Percentiles rank a stretch among this genome's conserved stretches.
phyloP scores from a whole-genome alignment of 2,888 invertebrate species.

The Callosobruchus maculatus region DNA sequence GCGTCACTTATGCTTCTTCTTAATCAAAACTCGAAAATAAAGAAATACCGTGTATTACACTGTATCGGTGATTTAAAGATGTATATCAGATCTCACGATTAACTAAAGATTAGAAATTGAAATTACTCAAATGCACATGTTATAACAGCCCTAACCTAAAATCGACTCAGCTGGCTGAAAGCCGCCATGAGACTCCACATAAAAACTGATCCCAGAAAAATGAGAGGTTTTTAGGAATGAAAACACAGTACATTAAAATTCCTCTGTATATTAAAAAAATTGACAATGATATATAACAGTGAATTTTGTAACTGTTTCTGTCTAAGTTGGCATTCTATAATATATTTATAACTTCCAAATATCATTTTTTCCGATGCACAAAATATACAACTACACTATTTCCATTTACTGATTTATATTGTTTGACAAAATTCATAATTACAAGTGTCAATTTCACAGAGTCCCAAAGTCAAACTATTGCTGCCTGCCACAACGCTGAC shows the following conservation, averaged over 20 bases:
- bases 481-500: slow-evolving; percentile 43
- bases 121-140: no score
- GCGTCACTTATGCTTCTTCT: no score
- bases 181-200: no score
- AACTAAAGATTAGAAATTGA: no score
- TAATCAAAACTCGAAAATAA: no score
- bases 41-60: no score
- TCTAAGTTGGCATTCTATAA: slow-evolving; percentile 38
- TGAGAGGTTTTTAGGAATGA: neutral
- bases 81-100: no score
- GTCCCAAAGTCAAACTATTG: slow-evolving; percentile 30
- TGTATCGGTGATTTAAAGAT: no score
- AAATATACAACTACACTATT: neutral
- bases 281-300: slow-evolving; percentile 49
- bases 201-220: no score
- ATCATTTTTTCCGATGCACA: slow-evolving; percentile 48
- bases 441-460: slow-evolving; percentile 28
- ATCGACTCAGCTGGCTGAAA: no score
- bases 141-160: no score
- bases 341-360: slow-evolving; percentile 36
- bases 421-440: slow-evolving; percentile 7
- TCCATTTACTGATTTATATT: neutral
- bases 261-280: slow-evolving; percentile 51
- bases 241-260: slow-evolving; percentile 33
- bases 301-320: slow-evolving; percentile 38